Conservation (phyloP, 2,888 invertebrate genomes). For the Formica aserva region DNA sequence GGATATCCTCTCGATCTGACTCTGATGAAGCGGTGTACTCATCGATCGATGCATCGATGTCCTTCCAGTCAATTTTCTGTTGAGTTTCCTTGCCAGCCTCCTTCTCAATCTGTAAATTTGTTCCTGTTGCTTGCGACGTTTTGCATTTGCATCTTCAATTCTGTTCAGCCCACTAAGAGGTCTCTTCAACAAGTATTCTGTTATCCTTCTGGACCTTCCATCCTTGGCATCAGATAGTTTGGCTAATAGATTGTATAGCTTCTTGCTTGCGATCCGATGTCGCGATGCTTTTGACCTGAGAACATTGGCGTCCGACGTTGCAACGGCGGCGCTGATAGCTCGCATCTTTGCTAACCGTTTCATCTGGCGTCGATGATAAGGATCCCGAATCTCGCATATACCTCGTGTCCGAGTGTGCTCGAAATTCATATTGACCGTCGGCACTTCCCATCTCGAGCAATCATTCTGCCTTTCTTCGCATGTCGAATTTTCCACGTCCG, state of each 20-base stretch:
- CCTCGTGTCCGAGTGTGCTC: background rate
- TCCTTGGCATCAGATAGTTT: background rate
- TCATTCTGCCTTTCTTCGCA: slow-evolving; percentile 28
- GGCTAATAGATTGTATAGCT: slow-evolving; percentile 13
- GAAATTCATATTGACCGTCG: background rate
- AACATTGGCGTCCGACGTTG: slow-evolving; percentile 7
- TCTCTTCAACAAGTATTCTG: background rate
- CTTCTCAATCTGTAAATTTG: background rate
- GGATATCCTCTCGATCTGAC: slow-evolving; percentile 33
- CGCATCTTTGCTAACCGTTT: slow-evolving; percentile 66
- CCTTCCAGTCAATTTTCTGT: background rate
- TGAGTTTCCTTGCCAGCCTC: background rate
- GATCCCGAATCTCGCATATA: slow-evolving; percentile 68
- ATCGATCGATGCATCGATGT: background rate
- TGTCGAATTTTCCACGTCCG: background rate
- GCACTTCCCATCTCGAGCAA: slow-evolving; percentile 27
- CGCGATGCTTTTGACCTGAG: background rate
- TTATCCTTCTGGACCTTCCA: background rate
- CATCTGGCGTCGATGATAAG: slow-evolving; percentile 64
- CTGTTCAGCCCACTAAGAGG: background rate
- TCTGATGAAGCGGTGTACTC: background rate
- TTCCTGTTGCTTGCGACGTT: background rate
- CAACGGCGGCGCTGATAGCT: slow-evolving; percentile 6
- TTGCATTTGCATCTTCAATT: background rate
- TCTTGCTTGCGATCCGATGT: slow-evolving; percentile 22